Conservation (phyloP, 2,888 invertebrate species). For the Ichneumoninae sp. region DNA sequence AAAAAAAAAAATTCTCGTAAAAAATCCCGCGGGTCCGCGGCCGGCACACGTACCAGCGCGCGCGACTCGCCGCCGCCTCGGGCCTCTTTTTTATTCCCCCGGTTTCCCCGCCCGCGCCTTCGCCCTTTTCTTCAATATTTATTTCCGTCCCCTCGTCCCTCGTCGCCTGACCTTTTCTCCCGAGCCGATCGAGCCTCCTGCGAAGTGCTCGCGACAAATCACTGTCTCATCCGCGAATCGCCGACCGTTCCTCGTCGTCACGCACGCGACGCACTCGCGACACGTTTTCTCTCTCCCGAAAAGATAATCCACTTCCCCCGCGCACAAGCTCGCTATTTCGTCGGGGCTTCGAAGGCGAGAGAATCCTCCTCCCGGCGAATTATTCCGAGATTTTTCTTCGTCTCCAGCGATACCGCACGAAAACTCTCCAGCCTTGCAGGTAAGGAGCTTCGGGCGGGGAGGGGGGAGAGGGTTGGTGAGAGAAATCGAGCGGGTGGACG, state of each 20-base stretch:
- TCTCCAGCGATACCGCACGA: no score
- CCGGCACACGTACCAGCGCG: slow-evolving; percentile 58
- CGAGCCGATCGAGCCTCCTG: neutral
- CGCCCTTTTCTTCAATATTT: neutral
- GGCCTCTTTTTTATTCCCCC: neutral
- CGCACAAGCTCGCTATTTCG: no score
- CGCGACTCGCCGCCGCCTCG: slow-evolving; percentile 56
- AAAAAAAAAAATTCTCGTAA: slow-evolving; percentile 64
- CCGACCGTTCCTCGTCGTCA: no score
- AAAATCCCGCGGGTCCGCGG: slow-evolving; percentile 12
- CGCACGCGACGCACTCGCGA: no score
- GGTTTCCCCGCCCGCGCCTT: neutral
- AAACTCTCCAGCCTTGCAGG: no score
- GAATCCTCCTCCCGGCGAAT: no score
- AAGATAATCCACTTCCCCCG: no score
- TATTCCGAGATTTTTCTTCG: no score
- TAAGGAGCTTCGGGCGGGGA: neutral
- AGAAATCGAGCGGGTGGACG: slow-evolving; percentile 18
- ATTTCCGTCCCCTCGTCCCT: slow-evolving; percentile 9
- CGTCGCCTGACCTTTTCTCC: neutral
- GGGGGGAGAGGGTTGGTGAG: neutral
- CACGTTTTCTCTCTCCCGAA: no score
- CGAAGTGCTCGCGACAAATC: no score
- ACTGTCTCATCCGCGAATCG: no score
- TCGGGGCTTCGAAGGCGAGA: no score